Percentiles rank a stretch among this genome's conserved stretches.
phyloP scores from a whole-genome alignment of 92 coral and sea anemone genomes.

The Actinernus sp. region DNA sequence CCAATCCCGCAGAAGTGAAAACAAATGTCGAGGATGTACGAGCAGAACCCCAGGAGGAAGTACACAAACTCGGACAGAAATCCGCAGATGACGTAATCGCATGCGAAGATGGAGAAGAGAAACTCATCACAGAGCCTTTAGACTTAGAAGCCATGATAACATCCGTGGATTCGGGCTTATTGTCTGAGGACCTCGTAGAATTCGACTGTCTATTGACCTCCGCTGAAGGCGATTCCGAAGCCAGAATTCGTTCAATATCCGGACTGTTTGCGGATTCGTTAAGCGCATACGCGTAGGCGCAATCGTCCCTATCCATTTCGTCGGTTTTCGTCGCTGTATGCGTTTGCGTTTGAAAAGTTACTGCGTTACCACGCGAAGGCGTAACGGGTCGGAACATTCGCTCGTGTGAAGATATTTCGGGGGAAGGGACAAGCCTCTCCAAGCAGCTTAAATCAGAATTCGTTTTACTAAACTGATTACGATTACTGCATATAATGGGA shows the following conservation, averaged over 20 bases:
- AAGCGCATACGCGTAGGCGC: slow-evolving; percentile 71
- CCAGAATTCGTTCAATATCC: slow-evolving; percentile 64
- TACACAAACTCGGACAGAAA: background rate
- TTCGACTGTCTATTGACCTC: background rate
- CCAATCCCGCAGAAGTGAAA: background rate
- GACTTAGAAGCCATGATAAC: background rate
- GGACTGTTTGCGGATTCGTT: slow-evolving; percentile 79
- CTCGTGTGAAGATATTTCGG: slow-evolving; percentile 27
- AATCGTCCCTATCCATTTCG: slow-evolving; percentile 61
- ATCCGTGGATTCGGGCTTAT: background rate
- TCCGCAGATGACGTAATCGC: background rate
- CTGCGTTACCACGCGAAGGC: too few species aligned
- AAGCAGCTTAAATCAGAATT: slow-evolving; percentile 20
- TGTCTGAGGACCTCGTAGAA: background rate
- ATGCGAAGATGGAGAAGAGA: background rate
- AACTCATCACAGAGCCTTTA: background rate
- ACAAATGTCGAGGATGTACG: background rate
- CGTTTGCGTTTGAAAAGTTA: too few species aligned
- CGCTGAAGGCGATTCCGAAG: slow-evolving; percentile 57
- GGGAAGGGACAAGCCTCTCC: slow-evolving; percentile 32
- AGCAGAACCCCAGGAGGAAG: too few species aligned
- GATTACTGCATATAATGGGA: too few species aligned
- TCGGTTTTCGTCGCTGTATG: background rate
- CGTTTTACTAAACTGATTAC: too few species aligned
- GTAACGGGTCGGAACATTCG: slow-evolving; percentile 70